Conservation (phyloP, 2,797 vertebrate species). For the Thunnus albacares region DNA sequence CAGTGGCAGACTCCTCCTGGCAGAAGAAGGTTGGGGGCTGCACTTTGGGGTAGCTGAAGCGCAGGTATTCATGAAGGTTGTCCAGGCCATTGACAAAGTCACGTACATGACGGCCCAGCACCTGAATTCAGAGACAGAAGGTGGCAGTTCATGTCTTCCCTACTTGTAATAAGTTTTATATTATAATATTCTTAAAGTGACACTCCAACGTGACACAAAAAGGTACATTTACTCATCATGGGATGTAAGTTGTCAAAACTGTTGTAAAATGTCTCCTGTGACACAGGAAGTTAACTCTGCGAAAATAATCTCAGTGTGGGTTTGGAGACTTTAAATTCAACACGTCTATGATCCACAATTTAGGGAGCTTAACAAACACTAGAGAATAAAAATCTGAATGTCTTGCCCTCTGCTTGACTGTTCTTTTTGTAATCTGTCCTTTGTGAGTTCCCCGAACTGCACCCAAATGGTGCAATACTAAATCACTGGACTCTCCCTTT, state of each 20-base stretch:
- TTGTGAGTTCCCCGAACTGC: too few species aligned
- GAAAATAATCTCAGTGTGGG: too few species aligned
- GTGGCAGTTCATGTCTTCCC: not conserved
- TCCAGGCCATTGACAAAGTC: conserved; percentile 88
- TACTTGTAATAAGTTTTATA: not conserved
- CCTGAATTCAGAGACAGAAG: conserved; percentile 60
- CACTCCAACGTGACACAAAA: not conserved
- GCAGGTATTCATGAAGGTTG: conserved; percentile 87
- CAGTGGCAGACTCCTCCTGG: conserved; percentile 86
- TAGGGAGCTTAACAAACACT: not conserved
- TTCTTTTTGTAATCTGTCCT: not conserved
- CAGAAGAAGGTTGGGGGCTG: conserved; percentile 88
- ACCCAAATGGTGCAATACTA: not conserved
- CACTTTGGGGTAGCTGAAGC: conserved; percentile 88
- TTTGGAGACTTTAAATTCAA: not conserved
- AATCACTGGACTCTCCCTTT: too few species aligned
- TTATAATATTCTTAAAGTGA: not conserved
- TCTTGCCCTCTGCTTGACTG: not conserved
- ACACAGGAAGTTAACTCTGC: not conserved
- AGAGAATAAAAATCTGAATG: not conserved
- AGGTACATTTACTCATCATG: not conserved
- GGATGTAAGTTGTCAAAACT: not conserved
- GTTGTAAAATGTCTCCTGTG: not conserved
- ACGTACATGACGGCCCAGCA: conserved; percentile 84
- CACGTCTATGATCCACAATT: not conserved